Evolutionary conservation across 1,140 invertebrate genomes (phyloP), one percentile per base, ranked within the genome.

Genomic region (Acromyrmex echinatior): DNA sequence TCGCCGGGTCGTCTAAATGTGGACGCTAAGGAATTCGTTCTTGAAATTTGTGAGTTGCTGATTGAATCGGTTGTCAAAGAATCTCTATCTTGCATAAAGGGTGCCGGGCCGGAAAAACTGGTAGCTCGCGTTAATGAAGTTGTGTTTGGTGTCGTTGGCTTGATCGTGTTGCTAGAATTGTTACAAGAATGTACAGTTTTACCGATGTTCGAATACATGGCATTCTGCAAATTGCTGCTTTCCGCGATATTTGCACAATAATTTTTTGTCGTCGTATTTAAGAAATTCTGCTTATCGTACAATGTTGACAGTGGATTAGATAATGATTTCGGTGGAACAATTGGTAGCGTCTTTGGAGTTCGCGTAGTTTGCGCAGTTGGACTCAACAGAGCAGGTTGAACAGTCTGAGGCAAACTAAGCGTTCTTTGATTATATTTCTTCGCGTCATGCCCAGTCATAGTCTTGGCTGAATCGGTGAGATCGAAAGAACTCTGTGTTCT

Each of bases 101-200:
- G 62, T 1, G 7, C 95, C 6, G 91, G 87, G 6, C 90, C 96
- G 0, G 96, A 96, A 77, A 96, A 96, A 78, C 96, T 96, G 5
- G 95, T 96, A 16, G 96, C 95, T 25, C 96, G 92, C n/a, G 94
- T 94, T 58, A 96, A 86, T 7, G 28, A 74, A 14, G 79, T 9
- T 49, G 94, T 93, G 35, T 96, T 87, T 25, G 25, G 25, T 25
- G 25, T 25, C 5, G 66, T 12, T 12, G 51, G 21, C 0, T 80
- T 58, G 3, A 74, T 14, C 3, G 18, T n/a, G 6, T 39, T 65
- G 35, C 25, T 58, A 31, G 58, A n/a, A 31, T 51, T 28, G 35
- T 39, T 85, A 35, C 39, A 74, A 60, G 80, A 39, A 31, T 21
- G 3, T 12, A 16, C 56, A 14, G 56, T 25, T 82, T 82, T 82